Base-by-base conservation (phyloP, 2,888 invertebrate species). In the Philonicus albiceps region DNA sequence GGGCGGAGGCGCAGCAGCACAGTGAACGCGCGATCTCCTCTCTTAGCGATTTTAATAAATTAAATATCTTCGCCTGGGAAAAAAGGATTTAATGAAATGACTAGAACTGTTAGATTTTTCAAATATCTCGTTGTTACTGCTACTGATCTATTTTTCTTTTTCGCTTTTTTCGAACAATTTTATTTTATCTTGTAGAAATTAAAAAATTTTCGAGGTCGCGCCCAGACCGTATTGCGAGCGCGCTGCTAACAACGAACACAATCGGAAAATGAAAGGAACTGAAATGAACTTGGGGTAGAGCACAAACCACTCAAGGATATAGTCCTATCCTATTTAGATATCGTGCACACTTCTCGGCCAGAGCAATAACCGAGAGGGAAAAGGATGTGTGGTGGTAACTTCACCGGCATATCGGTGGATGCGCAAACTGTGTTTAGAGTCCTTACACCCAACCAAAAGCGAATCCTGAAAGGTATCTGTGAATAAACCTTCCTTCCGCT, bases 191-290 rank as follows among this genome's bases (percentile, higher is more conserved):
- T 85, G 34, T 73, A 43, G 31, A 40, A 73, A 73, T 73, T 43
- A 73, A 85, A 85, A 74, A 73, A 85, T 64, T 64, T 64, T 64
- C 34, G 83, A 84, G 87, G 88, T 88, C 92, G 92, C 92, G 92
- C 92, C 92, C 92, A 91, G 86, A 89, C 89, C 89, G 87, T 89
- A 89, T 89, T 89, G 89, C 89, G 90, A 90, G 90, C 90, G 90
- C 90, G 89, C 89, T 89, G 89, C 89, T 90, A 90, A 90, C 89
- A 89, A 90, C 90, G 90, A 90, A 90, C 90, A 90, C 90, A 90
- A 90, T 91, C 90, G 90, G 90, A 91, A 91, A 90, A 91, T 90
- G 90, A 87, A 88, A 91, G 91, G 91, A 91, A 91, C 91, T 91
- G 90, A 90, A 90, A 86, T 87, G 64, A 87, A 85, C 84, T 55